Percentiles rank a stretch among this genome's conserved stretches.
phyloP scores from a whole-genome alignment of 2,888 invertebrate genomes.

The Nephrotoma flavescens region DNA sequence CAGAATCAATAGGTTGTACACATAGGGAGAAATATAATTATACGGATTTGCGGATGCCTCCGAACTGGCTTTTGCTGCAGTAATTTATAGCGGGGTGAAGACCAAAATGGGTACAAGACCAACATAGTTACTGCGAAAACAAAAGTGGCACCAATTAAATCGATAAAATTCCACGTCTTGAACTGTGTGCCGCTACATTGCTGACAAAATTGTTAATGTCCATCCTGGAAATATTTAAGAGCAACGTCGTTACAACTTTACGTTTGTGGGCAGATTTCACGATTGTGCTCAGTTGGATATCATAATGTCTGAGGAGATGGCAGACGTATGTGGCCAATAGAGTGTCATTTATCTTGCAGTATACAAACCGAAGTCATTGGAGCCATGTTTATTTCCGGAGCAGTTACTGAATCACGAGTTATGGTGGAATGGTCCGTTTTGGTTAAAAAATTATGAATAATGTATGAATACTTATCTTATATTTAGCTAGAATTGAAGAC shows the following conservation, averaged over 20 bases:
- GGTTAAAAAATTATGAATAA: no score
- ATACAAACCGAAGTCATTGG: no score
- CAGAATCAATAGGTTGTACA: background rate
- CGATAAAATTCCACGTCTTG: background rate
- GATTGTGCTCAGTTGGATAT: no score
- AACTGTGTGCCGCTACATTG: background rate
- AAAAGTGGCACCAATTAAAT: background rate
- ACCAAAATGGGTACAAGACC: no score
- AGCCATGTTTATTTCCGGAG: no score
- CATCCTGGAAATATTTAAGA: background rate
- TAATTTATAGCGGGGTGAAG: background rate
- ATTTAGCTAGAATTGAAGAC: no score
- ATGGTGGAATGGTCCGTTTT: no score
- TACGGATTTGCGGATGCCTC: background rate
- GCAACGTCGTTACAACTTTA: background rate
- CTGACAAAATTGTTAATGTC: background rate
- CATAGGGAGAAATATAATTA: background rate
- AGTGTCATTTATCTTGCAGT: no score
- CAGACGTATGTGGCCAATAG: no score
- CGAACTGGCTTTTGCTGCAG: background rate
- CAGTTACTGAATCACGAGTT: no score
- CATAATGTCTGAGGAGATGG: no score
- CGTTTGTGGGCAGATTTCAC: background rate
- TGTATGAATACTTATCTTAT: no score
- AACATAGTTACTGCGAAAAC: background rate